Percentiles rank a stretch among this genome's conserved stretches.
Conservation (phyloP, 2,113 vertebrate species). For the Scomber colias region DNA sequence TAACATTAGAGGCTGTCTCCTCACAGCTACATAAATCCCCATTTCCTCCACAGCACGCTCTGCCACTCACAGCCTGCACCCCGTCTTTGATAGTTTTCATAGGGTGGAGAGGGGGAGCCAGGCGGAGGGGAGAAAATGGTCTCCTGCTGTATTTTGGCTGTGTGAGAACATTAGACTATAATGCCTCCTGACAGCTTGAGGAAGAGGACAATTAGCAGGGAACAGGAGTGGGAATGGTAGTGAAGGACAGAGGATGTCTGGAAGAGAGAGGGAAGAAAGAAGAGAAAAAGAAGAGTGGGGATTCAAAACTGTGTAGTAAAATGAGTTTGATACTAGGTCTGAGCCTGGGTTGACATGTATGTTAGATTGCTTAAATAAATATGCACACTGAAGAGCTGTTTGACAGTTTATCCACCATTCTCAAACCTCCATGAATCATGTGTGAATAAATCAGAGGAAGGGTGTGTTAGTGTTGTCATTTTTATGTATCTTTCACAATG, state of each 20-base stretch:
- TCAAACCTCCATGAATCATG: slow-evolving; percentile 35
- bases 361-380: not conserved
- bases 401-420: no score
- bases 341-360: slow-evolving; percentile 22
- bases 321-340: slow-evolving; percentile 12
- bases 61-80: slow-evolving; percentile 67
- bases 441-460: slow-evolving; percentile 50
- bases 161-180: slow-evolving; percentile 67
- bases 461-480: slow-evolving; percentile 39
- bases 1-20: slow-evolving; percentile 63
- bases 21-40: slow-evolving; percentile 71
- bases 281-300: slow-evolving; percentile 14
- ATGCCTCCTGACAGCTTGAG: slow-evolving; percentile 76
- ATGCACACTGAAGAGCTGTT: no score
- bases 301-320: slow-evolving; percentile 15
- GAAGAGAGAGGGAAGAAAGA: not conserved
- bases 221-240: slow-evolving; percentile 48
- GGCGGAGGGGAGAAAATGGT: slow-evolving; percentile 25
- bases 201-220: slow-evolving; percentile 77
- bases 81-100: slow-evolving; percentile 70
- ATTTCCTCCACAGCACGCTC: slow-evolving; percentile 78
- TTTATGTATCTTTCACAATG: slow-evolving; percentile 21
- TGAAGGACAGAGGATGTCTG: slow-evolving; percentile 19
- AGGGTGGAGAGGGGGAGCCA: slow-evolving; percentile 31
- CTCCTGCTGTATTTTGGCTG: slow-evolving; percentile 75